Evolutionary conservation across 1,140 invertebrate species (phyloP).

Genomic region (Lysiphlebus fabarum): DNA sequence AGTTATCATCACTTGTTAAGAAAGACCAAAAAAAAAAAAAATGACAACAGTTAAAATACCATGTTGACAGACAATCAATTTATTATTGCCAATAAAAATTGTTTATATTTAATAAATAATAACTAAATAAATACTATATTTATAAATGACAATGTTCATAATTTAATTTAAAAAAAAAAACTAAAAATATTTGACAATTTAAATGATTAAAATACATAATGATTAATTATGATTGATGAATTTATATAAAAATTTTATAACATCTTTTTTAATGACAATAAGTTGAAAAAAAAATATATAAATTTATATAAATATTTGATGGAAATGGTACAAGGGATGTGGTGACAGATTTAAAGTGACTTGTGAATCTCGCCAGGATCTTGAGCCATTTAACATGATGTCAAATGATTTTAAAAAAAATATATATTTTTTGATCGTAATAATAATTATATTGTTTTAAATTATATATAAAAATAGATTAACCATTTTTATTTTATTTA

Average conservation of each 20-base stretch:
- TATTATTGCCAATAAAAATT: slow-evolving; percentile 3
- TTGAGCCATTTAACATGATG: too few relatives aligned
- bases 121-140: too few relatives aligned
- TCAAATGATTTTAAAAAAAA: neutral
- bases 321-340: slow-evolving; percentile 6
- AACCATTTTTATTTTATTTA: too few relatives aligned
- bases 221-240: neutral
- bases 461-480: too few relatives aligned
- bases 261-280: too few relatives aligned
- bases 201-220: neutral
- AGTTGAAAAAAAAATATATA: too few relatives aligned
- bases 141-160: too few relatives aligned
- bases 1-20: neutral
- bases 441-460: too few relatives aligned
- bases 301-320: neutral
- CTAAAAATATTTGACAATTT: too few relatives aligned
- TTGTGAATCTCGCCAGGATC: neutral
- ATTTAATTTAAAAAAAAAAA: neutral
- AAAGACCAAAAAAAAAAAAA: neutral
- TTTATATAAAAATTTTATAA: neutral
- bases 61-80: neutral
- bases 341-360: slow-evolving; percentile 14
- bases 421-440: neutral
- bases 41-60: slow-evolving; percentile 15
- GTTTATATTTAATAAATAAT: too few relatives aligned